These are phyloP conservation scores for Silurus aristotelis DNA, from an alignment of 2,797 vertebrate genomes.

Conservation along the genomic window DNA sequence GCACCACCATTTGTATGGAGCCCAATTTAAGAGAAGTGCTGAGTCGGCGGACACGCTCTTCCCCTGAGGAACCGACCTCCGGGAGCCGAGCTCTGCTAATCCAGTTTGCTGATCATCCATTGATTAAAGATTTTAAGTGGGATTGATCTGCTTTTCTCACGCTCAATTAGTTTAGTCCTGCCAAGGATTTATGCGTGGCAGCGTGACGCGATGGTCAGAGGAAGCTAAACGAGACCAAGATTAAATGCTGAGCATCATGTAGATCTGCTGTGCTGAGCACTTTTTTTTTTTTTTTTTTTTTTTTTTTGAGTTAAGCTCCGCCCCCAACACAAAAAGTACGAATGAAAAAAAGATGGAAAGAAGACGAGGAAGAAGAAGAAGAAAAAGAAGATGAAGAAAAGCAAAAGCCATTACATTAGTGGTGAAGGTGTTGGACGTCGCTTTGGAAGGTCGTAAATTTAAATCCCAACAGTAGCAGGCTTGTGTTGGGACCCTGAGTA, in stretches of 20 bases:
- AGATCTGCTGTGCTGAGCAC: neutral
- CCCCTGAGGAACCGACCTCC: slow-evolving; percentile 33
- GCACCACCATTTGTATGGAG: slow-evolving; percentile 41
- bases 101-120: slow-evolving; percentile 48
- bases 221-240: neutral
- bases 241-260: neutral
- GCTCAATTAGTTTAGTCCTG: slow-evolving; percentile 43
- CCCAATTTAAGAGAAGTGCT: slow-evolving; percentile 44
- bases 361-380: no score
- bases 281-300: no score
- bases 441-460: no score
- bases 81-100: slow-evolving; percentile 27
- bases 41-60: slow-evolving; percentile 33
- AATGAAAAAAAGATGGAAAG: no score
- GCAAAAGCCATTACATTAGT: no score
- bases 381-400: no score
- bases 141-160: slow-evolving; percentile 22
- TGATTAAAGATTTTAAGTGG: slow-evolving; percentile 30
- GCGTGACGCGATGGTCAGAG: neutral
- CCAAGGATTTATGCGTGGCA: slow-evolving; percentile 28
- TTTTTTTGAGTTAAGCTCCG: neutral
- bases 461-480: no score
- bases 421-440: no score
- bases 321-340: neutral
- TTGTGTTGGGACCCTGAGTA: no score